Conservation (phyloP, 2,113 vertebrate genomes). For the Phaethornis superciliosus region DNA sequence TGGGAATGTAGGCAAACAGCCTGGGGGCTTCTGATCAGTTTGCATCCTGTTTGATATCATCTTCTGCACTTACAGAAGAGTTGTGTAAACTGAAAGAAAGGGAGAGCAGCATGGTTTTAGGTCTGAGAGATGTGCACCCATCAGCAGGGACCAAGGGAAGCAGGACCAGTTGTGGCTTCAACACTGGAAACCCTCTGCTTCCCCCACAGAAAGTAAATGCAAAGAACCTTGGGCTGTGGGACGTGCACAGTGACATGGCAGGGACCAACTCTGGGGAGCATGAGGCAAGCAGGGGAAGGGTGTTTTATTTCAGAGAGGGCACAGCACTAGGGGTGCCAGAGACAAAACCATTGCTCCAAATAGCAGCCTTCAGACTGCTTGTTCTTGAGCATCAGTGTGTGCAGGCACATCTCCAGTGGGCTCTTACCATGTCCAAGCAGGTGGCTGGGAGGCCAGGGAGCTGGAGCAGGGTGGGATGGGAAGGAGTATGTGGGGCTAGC, state of each 20-base stretch:
- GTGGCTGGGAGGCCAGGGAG: rapidly evolving
- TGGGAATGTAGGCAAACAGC: not conserved
- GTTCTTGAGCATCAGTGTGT: rapidly evolving
- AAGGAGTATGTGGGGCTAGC: rapidly evolving
- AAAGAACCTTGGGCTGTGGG: not conserved
- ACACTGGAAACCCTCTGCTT: not conserved
- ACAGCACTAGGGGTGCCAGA: rapidly evolving
- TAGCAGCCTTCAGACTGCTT: not conserved
- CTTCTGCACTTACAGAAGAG: not conserved
- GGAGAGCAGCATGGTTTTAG: not conserved
- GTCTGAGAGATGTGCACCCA: not conserved
- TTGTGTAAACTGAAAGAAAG: conserved; percentile 4
- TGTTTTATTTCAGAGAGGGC: not conserved
- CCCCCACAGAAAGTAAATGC: not conserved
- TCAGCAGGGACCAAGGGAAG: not conserved
- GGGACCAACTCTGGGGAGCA: not conserved
- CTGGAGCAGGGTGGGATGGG: rapidly evolving
- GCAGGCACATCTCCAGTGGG: not conserved
- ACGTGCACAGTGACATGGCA: rapidly evolving
- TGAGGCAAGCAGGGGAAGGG: not conserved
- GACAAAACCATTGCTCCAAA: not conserved
- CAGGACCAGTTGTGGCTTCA: rapidly evolving
- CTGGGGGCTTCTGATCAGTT: not conserved
- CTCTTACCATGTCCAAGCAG: rapidly evolving
- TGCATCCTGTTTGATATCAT: not conserved